Evolutionary conservation across 2,113 vertebrate species (phyloP), one percentile per base, ranked within the genome.

Genomic region (Tyrannus savana): DNA sequence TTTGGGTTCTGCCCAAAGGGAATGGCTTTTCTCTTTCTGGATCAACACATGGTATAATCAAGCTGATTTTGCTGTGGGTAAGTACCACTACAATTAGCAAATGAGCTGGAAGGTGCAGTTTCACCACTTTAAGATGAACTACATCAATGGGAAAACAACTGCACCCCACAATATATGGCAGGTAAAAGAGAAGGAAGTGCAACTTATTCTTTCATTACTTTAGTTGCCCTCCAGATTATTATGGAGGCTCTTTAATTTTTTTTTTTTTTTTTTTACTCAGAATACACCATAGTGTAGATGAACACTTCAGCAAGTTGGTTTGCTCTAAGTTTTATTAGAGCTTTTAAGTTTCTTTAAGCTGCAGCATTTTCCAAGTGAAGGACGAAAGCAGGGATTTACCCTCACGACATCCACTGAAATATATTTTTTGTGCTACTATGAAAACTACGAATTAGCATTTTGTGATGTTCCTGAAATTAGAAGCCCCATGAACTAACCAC

Each of bases 401-500:
- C 86, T 94, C 91, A 91, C 30, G 63, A 93, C 93, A 96, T 90
- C 22, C 9, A 39, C 93, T 77, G 95, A 96, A 91, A 95, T 97
- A 87, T 83, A 97, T 92, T 95, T 97, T 91, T 93, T 86, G 84
- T 97, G 91, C 93, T 84, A 95, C n/a, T 90, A 92, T 91, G 95
- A 97, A 97, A 94, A 95, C 95, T 87, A 97, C 3, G 90, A 98
- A 97, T 98, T 98, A 98, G 95, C 97, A 96, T 97, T 97, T 97
- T 97, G 96, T 97, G 95, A 96, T 97, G 96, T 97, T 97, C 89
- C 96, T 97, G 96, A 98, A 97, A 98, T 97, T 98, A 98, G 97
- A 98, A 98, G 96, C 97, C 95, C 97, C 98, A 97, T 97, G 98
- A 98, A 98, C 97, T 97, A 98, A 98, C 95, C 97, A 97, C 95